Evolutionary conservation across 2,797 vertebrate genomes (phyloP).

Genomic region (Peromyscus aztecus): DNA sequence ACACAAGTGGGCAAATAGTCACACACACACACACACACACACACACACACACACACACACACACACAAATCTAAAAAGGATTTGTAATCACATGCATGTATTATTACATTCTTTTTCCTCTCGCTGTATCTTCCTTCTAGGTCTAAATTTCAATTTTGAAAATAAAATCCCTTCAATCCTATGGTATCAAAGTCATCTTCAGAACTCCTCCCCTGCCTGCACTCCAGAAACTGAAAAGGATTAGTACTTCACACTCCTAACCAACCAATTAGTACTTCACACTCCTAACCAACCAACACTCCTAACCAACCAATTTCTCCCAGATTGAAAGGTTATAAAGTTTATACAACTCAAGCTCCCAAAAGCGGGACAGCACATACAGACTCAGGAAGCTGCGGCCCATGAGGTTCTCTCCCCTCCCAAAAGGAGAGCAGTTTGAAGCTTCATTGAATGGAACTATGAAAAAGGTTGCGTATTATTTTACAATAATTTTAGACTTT

Average conservation of each 20-base stretch:
- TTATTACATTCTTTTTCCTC: not conserved
- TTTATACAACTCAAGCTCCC: constrained; percentile 38
- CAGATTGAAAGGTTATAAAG: constrained; percentile 69
- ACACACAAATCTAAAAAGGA: not conserved
- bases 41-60: not conserved
- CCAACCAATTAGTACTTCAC: constrained; percentile 64
- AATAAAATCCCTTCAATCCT: not conserved
- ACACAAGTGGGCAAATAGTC: not conserved
- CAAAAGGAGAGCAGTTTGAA: constrained; percentile 77
- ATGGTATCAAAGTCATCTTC: not conserved
- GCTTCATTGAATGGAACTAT: constrained; percentile 74
- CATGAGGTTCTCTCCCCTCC: constrained; percentile 64
- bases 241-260: constrained; percentile 30
- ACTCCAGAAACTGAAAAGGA: constrained; percentile 23
- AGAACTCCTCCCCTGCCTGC: not conserved
- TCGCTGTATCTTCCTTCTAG: not conserved
- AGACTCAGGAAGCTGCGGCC: constrained; percentile 71
- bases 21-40: not conserved
- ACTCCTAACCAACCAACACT: not conserved
- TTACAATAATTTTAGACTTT: constrained; percentile 83
- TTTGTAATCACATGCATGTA: not conserved
- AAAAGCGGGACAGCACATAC: constrained; percentile 67
- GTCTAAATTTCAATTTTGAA: constrained; percentile 40
- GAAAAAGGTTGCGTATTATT: constrained; percentile 79
- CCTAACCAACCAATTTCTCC: constrained; percentile 68